A percentile compares a stretch with the other conserved stretches of the same genome.
phyloP scores from a whole-genome alignment of 2,888 invertebrate genomes.

The Busseola fusca region DNA sequence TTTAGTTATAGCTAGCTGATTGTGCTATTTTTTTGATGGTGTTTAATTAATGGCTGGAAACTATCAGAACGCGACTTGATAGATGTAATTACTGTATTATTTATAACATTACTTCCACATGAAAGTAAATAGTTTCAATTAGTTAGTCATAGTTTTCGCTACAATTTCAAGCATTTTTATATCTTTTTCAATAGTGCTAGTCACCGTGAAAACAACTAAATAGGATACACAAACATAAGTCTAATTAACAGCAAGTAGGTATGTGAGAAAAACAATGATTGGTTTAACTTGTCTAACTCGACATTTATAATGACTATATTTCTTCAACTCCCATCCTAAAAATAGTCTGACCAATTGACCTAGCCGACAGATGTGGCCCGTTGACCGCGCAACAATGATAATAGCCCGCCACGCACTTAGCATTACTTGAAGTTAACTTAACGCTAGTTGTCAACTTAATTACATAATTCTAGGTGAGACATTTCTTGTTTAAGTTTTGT shows the following conservation, averaged over 20 bases:
- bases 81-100: background rate
- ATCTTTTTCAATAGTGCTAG: too few relatives aligned
- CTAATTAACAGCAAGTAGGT: too few relatives aligned
- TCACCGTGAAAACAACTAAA: background rate
- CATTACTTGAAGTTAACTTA: constrained; percentile 34
- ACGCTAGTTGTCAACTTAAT: constrained; percentile 52
- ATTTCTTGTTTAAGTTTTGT: constrained; percentile 21
- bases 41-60: background rate
- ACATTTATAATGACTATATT: constrained; percentile 8
- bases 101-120: background rate
- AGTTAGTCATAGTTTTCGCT: too few relatives aligned
- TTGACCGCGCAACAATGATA: constrained; percentile 52
- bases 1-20: constrained; percentile 4
- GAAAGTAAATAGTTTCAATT: too few relatives aligned
- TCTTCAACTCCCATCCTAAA: constrained; percentile 16
- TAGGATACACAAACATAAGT: too few relatives aligned
- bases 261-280: background rate
- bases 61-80: background rate
- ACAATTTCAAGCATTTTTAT: too few relatives aligned
- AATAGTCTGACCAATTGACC: constrained; percentile 31
- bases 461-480: constrained; percentile 46
- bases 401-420: constrained; percentile 34
- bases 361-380: constrained; percentile 37
- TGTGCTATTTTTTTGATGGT: background rate
- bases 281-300: background rate